These are phyloP conservation scores for Asobara japonica DNA, from an alignment of 1,140 invertebrate genomes.

Conservation along the genomic window DNA sequence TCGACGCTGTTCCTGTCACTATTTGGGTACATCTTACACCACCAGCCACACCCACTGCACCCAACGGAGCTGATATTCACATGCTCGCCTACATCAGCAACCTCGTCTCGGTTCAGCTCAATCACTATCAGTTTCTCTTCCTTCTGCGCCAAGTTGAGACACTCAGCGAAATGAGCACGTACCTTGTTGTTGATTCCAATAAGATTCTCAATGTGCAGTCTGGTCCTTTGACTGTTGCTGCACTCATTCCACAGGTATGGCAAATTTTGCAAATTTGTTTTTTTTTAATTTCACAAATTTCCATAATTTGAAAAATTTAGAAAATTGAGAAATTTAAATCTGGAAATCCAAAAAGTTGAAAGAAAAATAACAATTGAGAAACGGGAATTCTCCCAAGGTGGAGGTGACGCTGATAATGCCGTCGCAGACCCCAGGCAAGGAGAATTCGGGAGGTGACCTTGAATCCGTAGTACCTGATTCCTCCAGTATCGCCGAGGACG, in stretches of 20 bases:
- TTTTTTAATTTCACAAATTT: too few species aligned
- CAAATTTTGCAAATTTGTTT: too few species aligned
- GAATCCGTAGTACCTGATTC: conserved; percentile 85
- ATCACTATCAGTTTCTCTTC: conserved; percentile 94
- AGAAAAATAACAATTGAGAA: too few species aligned
- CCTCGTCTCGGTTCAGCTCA: conserved; percentile 85
- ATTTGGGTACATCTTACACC: conserved; percentile 75
- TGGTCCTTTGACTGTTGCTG: conserved; percentile 77
- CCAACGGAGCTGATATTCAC: conserved; percentile 71
- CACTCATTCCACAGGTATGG: conserved; percentile 83
- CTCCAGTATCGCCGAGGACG: conserved; percentile 81
- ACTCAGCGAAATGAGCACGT: conserved; percentile 81
- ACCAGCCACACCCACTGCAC: conserved; percentile 16
- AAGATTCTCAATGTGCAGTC: conserved; percentile 70
- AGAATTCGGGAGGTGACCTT: conserved; percentile 81
- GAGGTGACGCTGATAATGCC: conserved; percentile 90
- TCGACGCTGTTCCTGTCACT: conserved; percentile 90
- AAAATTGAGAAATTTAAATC: too few species aligned
- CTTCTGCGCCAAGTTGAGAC: conserved; percentile 84
- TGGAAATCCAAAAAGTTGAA: too few species aligned
- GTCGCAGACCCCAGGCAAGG: conserved; percentile 79
- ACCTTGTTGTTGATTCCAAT: conserved; percentile 82
- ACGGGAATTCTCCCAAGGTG: too few species aligned
- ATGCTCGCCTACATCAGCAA: conserved; percentile 80
- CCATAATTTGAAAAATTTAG: too few species aligned